Evolutionary conservation across 2,797 vertebrate species (phyloP).

Genomic region (Platyrinchus mystaceus): DNA sequence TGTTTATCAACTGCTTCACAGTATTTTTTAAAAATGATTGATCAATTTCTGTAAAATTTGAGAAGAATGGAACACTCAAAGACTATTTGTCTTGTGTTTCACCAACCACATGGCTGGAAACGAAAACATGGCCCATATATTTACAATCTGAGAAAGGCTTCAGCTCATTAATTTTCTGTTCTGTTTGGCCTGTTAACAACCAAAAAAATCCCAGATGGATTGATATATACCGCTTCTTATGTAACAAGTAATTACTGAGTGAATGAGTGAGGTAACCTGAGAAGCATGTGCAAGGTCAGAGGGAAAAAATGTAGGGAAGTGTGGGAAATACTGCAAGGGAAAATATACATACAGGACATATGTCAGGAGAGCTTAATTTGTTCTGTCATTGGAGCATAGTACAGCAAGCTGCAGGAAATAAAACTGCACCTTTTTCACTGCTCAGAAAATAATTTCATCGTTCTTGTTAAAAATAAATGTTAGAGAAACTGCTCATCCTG

Average conservation of each 20-base stretch:
- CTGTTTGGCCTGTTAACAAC: background rate
- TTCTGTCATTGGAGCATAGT: background rate
- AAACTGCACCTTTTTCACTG: background rate
- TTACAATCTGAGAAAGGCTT: background rate
- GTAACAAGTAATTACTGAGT: background rate
- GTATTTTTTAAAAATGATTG: background rate
- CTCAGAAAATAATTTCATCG: background rate
- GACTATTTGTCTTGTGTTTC: background rate
- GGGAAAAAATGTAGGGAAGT: background rate
- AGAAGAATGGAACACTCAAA: background rate
- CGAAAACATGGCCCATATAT: background rate
- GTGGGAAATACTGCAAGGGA: background rate
- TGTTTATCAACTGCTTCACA: background rate
- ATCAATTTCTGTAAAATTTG: background rate
- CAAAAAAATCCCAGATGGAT: background rate
- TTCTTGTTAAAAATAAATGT: background rate
- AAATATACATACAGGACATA: background rate
- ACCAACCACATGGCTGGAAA: background rate
- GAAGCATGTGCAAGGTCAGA: background rate
- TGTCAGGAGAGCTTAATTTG: background rate
- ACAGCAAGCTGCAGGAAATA: background rate
- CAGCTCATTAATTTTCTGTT: background rate
- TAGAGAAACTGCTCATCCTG: background rate
- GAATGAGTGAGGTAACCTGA: background rate
- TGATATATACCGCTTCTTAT: background rate